Evolutionary conservation across 2,113 vertebrate genomes (phyloP).

Genomic region (Mungos mungo): DNA sequence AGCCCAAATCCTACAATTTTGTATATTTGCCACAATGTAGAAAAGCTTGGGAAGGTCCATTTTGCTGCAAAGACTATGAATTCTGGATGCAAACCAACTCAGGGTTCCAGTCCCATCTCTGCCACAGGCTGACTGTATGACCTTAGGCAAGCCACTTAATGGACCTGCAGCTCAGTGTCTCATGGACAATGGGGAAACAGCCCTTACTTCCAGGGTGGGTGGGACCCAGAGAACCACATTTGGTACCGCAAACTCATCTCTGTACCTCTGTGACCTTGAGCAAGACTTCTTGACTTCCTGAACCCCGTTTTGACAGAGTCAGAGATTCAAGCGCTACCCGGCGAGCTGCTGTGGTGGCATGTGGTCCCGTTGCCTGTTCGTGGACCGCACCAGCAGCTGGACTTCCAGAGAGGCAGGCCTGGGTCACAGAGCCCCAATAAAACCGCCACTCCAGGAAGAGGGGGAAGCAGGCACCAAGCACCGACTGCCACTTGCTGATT

Average conservation of each 20-base stretch:
- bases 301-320: background rate
- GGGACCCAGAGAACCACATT: background rate
- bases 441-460: background rate
- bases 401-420: background rate
- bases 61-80: background rate
- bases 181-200: background rate
- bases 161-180: background rate
- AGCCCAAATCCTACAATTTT: background rate
- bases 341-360: background rate
- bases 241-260: background rate
- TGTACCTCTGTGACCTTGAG: background rate
- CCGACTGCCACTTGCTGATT: conserved; percentile 81
- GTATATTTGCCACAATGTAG: no score
- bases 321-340: background rate
- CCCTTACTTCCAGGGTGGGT: background rate
- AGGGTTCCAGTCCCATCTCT: background rate
- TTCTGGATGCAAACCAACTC: background rate
- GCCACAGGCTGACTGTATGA: background rate
- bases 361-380: background rate
- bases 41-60: background rate
- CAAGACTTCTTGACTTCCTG: background rate
- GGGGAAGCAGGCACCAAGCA: background rate
- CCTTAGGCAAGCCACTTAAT: background rate
- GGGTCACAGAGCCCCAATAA: conserved; percentile 39
- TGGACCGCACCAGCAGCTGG: accelerated